phyloP scores from a whole-genome alignment of 2,797 vertebrate genomes.

The Scarus forsteni region DNA sequence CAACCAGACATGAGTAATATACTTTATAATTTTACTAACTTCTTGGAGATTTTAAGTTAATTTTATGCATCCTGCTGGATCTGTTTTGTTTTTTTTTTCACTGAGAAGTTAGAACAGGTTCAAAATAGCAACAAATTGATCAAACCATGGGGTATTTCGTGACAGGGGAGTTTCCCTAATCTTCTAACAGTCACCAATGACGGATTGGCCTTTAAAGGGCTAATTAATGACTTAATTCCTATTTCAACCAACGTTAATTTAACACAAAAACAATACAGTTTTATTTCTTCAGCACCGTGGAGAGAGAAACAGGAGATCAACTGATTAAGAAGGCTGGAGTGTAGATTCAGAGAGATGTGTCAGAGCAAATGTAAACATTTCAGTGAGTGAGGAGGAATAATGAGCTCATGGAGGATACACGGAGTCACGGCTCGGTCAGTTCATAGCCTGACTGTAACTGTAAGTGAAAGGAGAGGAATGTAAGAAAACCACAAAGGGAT shows the following conservation, averaged over 20 bases:
- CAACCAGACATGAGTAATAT: too few relatives aligned
- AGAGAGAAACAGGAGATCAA: conserved; percentile 7
- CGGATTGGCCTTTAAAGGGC: too few relatives aligned
- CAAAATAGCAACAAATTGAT: too few relatives aligned
- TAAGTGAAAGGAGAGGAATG: conserved; percentile 40
- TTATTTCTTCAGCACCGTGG: conserved; percentile 17
- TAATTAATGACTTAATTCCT: too few relatives aligned
- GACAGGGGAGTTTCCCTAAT: too few relatives aligned
- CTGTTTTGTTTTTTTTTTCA: too few relatives aligned
- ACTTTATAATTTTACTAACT: too few relatives aligned
- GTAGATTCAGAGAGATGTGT: neutral
- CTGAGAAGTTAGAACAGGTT: too few relatives aligned
- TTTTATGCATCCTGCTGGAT: too few relatives aligned
- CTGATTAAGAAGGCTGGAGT: neutral
- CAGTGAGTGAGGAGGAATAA: conserved; percentile 3
- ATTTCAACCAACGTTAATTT: neutral
- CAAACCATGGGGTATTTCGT: too few relatives aligned
- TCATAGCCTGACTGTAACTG: neutral
- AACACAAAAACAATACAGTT: neutral
- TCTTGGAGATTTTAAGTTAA: too few relatives aligned
- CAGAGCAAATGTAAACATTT: neutral
- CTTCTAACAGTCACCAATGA: too few relatives aligned
- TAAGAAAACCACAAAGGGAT: conserved; percentile 32
- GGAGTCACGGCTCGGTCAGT: neutral
- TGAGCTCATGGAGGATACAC: neutral